These are phyloP conservation scores for Oryzias celebensis DNA, from an alignment of 2,113 vertebrate genomes.

Conservation along the genomic window DNA sequence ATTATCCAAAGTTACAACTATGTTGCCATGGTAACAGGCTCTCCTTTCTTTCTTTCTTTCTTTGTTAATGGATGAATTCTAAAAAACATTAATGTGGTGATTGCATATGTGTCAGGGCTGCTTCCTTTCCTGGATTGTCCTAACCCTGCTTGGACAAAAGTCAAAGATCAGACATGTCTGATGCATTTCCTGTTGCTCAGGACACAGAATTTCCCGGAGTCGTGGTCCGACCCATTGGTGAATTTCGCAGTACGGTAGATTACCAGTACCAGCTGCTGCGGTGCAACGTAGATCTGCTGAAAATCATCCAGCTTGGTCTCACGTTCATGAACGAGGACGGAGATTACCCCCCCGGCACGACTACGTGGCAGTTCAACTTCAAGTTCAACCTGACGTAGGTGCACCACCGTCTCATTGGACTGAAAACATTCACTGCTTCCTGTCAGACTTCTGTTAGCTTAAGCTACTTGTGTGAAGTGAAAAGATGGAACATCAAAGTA, in stretches of 20 bases:
- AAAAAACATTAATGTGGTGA: background rate
- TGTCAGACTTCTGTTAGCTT: too few species aligned
- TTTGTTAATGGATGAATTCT: background rate
- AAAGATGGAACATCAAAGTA: too few species aligned
- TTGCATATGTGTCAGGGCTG: background rate
- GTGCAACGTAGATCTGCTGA: conserved; percentile 96
- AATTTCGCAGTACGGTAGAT: conserved; percentile 96
- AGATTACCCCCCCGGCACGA: conserved; percentile 90
- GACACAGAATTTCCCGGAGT: conserved; percentile 98
- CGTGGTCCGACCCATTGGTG: conserved; percentile 93
- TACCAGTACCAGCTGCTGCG: conserved; percentile 97
- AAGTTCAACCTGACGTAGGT: conserved; percentile 98
- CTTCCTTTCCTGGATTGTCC: background rate
- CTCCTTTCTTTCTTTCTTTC: too few species aligned
- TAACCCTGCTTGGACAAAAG: background rate
- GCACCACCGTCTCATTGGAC: too few species aligned
- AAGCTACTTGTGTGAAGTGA: too few species aligned
- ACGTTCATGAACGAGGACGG: conserved; percentile 98
- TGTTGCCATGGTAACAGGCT: conserved; percentile 90
- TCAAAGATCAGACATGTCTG: background rate
- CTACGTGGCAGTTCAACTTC: conserved; percentile 99
- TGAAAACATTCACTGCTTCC: too few species aligned
- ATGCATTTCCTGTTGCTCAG: conserved; percentile 59
- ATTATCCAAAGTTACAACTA: conserved; percentile 96
- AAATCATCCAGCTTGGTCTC: conserved; percentile 97